Evolutionary conservation across 2,113 vertebrate species (phyloP), one percentile per base, ranked within the genome.

Genomic region (Corythoichthys intestinalis): DNA sequence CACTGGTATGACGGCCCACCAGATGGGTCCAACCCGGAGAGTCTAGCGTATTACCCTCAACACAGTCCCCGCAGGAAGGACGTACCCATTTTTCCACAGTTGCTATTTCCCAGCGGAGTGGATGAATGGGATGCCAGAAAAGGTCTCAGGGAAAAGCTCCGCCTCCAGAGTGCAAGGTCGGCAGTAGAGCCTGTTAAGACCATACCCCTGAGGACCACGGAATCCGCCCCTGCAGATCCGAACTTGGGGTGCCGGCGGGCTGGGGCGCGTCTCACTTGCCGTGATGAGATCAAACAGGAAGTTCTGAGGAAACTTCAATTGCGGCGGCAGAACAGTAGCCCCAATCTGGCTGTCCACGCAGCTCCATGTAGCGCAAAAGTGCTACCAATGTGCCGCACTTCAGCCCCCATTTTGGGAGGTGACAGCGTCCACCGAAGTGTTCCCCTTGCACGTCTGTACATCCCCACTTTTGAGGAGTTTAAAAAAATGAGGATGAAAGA

Each of bases 391-490:
- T 93, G 93, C 54, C 90, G 86, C 79, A 93, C 93, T 14, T 80
- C 83, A 3, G 91, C 93, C 69, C 84, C 80, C 13, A 62, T 92
- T 15, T 74, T 87, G 38, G 81, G 69, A 0, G 70, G 39, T 69
- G 85, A 69, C 10, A 58, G 12, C 14, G 58, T 53, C 47, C 41
- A 77, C 53, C 89, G 90, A 78, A 82, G 77, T 34, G 59, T 28
- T 57, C 89, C 83, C 17, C 83, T 85, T 77, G 92, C 90, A 9
- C 89, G 88, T 17, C 75, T 95, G 5, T 92, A 94, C 66, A 94
- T 96, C 74, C 93, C 94, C 1, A 95, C 92, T 5, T 96, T 98
- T 72, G 93, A 96, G 81, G 94, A 95, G 77, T 95, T 95, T 70
- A 96, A 94, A 76, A 91, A 78, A 75, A 96, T 95, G 94, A 93